Evolutionary conservation across 37 sponge, comb jelly and placozoan species (phyloP).

Genomic region (Dysidea cf. avara): DNA sequence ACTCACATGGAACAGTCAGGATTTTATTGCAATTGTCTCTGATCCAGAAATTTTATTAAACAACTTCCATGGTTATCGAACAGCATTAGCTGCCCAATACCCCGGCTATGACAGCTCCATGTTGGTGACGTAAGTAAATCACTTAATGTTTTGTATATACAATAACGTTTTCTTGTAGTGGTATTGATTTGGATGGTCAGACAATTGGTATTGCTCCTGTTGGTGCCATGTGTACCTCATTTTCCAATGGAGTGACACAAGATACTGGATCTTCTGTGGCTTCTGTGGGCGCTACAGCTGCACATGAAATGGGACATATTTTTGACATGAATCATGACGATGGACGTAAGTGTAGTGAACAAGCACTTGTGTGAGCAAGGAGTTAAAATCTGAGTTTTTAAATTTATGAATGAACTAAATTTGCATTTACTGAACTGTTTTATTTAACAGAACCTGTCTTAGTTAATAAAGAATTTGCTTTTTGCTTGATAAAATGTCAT

Average conservation of each 20-base stretch:
- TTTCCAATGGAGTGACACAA: conserved; percentile 47
- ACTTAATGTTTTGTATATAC: background rate
- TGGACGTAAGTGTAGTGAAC: background rate
- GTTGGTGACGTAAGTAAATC: conserved; percentile 56
- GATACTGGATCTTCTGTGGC: conserved; percentile 31
- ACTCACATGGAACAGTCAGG: conserved; percentile 47
- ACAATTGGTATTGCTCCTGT: conserved; percentile 66
- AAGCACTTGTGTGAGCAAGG: too few relatives aligned
- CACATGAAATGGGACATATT: conserved; percentile 84
- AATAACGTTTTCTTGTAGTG: conserved; percentile 26
- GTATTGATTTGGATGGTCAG: conserved; percentile 35
- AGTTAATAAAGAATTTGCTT: too few relatives aligned
- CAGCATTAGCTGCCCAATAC: background rate
- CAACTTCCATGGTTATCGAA: conserved; percentile 20
- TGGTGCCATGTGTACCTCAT: conserved; percentile 58
- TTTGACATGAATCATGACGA: conserved; percentile 75
- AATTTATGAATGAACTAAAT: too few relatives aligned
- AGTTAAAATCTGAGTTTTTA: too few relatives aligned
- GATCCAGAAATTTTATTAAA: conserved; percentile 31
- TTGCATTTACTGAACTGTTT: too few relatives aligned
- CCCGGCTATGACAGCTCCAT: conserved; percentile 36
- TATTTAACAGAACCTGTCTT: too few relatives aligned
- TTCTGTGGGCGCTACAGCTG: conserved; percentile 47
- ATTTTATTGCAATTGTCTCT: conserved; percentile 28
- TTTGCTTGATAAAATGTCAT: too few relatives aligned